A percentile compares a stretch with the other conserved stretches of the same genome.
Conservation (phyloP, 2,888 invertebrate genomes). For the Amphipyra berbera region DNA sequence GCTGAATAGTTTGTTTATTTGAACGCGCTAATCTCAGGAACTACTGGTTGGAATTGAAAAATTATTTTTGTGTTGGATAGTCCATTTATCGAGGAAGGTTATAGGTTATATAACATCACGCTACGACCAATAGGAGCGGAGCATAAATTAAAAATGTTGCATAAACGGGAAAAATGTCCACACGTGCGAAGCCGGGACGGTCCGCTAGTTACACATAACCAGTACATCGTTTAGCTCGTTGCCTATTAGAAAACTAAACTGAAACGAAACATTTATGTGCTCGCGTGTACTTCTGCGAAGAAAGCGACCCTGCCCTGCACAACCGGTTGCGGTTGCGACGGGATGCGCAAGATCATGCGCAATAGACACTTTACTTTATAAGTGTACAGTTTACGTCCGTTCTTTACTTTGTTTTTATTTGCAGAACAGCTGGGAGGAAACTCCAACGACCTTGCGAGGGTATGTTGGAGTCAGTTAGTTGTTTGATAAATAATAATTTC, state of each 20-base stretch:
- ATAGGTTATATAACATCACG: too few relatives aligned
- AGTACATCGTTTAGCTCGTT: conserved; percentile 20
- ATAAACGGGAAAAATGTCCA: too few relatives aligned
- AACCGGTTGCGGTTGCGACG: conserved; percentile 54
- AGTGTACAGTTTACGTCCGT: conserved; percentile 25
- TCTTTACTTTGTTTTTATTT: conserved; percentile 9
- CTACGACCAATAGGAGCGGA: too few relatives aligned
- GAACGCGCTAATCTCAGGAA: too few relatives aligned
- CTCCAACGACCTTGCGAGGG: conserved; percentile 10
- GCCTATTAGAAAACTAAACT: conserved; percentile 48
- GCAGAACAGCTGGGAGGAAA: neutral
- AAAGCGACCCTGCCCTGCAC: conserved; percentile 63
- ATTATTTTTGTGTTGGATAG: too few relatives aligned
- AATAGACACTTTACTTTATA: conserved; percentile 35
- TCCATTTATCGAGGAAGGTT: too few relatives aligned
- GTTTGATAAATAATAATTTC: too few relatives aligned
- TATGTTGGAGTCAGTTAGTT: too few relatives aligned
- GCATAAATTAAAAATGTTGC: too few relatives aligned
- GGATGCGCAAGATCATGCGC: conserved; percentile 37
- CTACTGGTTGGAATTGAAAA: too few relatives aligned
- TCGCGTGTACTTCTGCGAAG: conserved; percentile 53
- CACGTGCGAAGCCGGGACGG: too few relatives aligned
- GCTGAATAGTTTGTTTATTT: too few relatives aligned
- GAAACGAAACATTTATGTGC: conserved; percentile 35
- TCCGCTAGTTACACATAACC: conserved; percentile 27